phyloP scores from a whole-genome alignment of 2,888 invertebrate genomes.

The Ephialtes manifestator region DNA sequence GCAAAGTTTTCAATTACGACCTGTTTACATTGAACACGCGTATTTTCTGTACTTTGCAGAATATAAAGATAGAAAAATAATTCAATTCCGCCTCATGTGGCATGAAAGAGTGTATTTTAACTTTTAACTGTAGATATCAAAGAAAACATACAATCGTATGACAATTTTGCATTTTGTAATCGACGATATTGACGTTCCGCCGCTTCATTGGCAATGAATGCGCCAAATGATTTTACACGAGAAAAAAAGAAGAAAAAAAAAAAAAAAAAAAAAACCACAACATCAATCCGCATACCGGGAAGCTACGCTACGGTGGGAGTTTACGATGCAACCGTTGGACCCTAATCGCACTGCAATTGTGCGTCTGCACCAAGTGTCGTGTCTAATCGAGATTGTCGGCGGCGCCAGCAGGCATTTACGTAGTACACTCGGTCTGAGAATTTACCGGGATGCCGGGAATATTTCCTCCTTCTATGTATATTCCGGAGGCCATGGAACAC shows the following conservation, averaged over 20 bases:
- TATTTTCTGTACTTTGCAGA: too few relatives aligned
- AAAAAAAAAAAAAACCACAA: neutral
- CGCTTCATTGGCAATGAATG: neutral
- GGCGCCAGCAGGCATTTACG: conserved; percentile 6
- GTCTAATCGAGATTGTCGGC: conserved; percentile 25
- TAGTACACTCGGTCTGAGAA: neutral
- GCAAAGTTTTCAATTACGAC: too few relatives aligned
- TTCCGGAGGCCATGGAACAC: conserved; percentile 7
- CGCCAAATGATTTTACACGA: too few relatives aligned
- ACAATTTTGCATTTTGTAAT: neutral
- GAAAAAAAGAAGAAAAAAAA: too few relatives aligned
- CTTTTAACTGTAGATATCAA: neutral
- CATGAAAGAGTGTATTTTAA: too few relatives aligned
- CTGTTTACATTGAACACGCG: too few relatives aligned
- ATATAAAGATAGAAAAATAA: too few relatives aligned
- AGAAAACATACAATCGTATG: neutral
- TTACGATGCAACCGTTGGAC: neutral
- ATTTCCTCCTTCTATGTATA: neutral
- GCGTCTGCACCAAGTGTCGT: neutral
- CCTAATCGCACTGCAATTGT: conserved; percentile 4
- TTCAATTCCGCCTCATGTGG: too few relatives aligned
- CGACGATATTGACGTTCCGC: neutral
- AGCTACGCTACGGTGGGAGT: neutral
- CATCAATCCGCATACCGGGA: neutral
- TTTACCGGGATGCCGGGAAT: conserved; percentile 1